These are phyloP conservation scores for Strix uralensis DNA, from an alignment of 2,113 vertebrate genomes.

Conservation along the genomic window DNA sequence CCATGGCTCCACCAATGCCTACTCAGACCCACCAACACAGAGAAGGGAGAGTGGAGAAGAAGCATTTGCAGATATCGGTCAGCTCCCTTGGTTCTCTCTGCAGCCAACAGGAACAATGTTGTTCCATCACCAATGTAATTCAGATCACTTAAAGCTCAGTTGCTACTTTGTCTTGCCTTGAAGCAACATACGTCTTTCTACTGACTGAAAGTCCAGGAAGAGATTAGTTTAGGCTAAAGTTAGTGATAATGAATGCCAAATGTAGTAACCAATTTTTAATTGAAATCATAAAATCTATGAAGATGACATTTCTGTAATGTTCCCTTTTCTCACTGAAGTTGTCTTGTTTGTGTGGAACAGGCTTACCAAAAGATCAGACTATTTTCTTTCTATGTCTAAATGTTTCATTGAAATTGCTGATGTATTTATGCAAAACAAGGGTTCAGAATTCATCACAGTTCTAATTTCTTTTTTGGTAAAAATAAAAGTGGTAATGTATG, in stretches of 20 bases:
- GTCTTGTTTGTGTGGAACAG: background rate
- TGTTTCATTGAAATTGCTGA: background rate
- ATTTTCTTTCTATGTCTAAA: background rate
- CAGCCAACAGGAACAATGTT: background rate
- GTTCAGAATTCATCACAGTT: background rate
- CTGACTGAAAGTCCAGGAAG: background rate
- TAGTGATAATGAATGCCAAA: background rate
- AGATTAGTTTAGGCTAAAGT: background rate
- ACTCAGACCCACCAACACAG: background rate
- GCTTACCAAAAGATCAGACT: background rate
- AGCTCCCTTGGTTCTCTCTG: background rate
- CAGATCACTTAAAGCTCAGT: background rate
- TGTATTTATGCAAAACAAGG: background rate
- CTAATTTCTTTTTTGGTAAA: background rate
- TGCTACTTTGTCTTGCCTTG: background rate
- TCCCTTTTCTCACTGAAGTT: background rate
- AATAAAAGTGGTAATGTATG: background rate
- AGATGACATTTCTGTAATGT: background rate
- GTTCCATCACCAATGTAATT: background rate
- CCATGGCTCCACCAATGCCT: background rate
- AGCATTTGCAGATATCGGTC: accelerated
- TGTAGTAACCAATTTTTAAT: background rate
- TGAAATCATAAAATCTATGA: background rate
- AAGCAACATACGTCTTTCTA: background rate
- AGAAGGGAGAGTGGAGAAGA: background rate